These are phyloP conservation scores for Gambusia affinis DNA, from an alignment of 2,113 vertebrate species.

Conservation along the genomic window DNA sequence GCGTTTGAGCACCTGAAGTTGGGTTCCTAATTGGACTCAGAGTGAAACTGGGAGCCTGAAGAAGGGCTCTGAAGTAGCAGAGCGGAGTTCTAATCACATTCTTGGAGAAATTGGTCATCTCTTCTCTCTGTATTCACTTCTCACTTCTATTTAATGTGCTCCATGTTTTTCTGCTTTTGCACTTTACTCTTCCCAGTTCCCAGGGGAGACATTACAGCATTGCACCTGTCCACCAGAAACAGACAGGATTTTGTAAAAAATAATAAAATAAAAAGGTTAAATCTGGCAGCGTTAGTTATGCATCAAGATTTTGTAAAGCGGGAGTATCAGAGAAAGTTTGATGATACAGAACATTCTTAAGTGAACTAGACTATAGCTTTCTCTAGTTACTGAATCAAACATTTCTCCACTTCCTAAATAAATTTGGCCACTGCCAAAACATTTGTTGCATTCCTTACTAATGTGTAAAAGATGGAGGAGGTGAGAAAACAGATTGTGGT, in stretches of 20 bases:
- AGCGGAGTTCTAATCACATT: constrained; percentile 57
- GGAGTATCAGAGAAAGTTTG: too few species aligned
- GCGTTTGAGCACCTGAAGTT: constrained; percentile 6
- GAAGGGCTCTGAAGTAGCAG: constrained; percentile 47
- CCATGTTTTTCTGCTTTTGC: constrained; percentile 15
- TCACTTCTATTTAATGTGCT: constrained; percentile 22
- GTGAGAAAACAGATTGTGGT: neutral
- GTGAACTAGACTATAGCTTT: neutral
- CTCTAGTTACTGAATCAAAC: neutral
- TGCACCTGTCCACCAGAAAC: constrained; percentile 33
- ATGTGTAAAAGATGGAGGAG: neutral
- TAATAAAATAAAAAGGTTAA: neutral
- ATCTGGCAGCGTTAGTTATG: neutral
- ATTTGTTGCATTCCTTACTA: neutral
- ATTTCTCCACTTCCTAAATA: neutral
- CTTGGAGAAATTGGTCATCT: constrained; percentile 36
- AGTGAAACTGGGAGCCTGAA: constrained; percentile 44
- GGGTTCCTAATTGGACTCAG: constrained; percentile 53
- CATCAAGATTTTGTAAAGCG: neutral
- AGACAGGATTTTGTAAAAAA: neutral
- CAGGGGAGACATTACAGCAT: constrained; percentile 30
- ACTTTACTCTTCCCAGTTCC: neutral
- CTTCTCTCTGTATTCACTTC: constrained; percentile 20
- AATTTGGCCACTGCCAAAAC: neutral
- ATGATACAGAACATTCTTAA: neutral